These are phyloP conservation scores for Micrasema minimum DNA, from an alignment of 1,140 invertebrate genomes.

Conservation along the genomic window DNA sequence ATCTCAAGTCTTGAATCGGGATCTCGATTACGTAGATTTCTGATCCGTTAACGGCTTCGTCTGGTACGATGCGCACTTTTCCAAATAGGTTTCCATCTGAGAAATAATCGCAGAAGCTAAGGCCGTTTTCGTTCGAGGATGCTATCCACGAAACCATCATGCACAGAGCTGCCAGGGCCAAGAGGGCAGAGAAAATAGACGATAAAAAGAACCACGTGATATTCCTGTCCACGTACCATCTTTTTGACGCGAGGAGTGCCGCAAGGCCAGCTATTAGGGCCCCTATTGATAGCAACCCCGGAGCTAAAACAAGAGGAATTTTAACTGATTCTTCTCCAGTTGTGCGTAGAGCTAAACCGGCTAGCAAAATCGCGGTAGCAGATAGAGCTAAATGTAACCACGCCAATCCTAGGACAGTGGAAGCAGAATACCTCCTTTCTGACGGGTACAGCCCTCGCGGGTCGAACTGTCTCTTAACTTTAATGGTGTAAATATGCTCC, in stretches of 20 bases:
- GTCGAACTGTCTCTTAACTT: conserved; percentile 71
- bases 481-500: conserved; percentile 75
- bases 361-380: conserved; percentile 66
- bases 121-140: conserved; percentile 55
- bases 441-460: conserved; percentile 71
- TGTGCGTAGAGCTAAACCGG: conserved; percentile 58
- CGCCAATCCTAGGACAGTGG: conserved; percentile 72
- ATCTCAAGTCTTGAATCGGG: conserved; percentile 39
- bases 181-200: conserved; percentile 63
- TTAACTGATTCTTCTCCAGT: not conserved
- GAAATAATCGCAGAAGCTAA: conserved; percentile 46
- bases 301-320: conserved; percentile 57
- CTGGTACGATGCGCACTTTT: conserved; percentile 35
- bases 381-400: conserved; percentile 70
- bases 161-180: conserved; percentile 60
- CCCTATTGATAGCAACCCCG: conserved; percentile 64
- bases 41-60: not conserved
- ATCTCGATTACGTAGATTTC: conserved; percentile 30
- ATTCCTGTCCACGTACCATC: conserved; percentile 75
- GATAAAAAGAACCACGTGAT: conserved; percentile 71
- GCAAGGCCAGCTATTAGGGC: conserved; percentile 67
- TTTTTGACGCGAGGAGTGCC: conserved; percentile 70
- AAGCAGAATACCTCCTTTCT: conserved; percentile 74
- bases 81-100: conserved; percentile 41
- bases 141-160: conserved; percentile 60